Percentiles rank a stretch among this genome's conserved stretches.
Evolutionary conservation across 2,113 vertebrate species (phyloP).

Genomic region (Arenaria interpres): DNA sequence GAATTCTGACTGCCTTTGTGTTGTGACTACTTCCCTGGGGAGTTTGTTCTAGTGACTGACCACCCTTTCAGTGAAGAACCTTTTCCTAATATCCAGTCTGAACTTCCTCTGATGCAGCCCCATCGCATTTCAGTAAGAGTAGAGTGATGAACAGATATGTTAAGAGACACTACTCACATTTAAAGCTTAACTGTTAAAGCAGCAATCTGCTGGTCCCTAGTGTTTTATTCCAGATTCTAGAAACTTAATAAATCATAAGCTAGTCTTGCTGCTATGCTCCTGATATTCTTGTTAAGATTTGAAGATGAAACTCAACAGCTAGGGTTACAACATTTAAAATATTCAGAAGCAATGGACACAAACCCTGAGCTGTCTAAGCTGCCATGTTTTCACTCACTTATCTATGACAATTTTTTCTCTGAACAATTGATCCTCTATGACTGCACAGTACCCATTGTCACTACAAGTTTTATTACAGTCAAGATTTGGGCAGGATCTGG

Average conservation of each 20-base stretch:
- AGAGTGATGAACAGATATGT: background rate
- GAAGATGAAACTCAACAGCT: background rate
- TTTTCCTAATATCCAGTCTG: background rate
- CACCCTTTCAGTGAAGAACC: background rate
- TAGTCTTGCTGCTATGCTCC: background rate
- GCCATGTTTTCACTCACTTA: background rate
- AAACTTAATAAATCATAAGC: background rate
- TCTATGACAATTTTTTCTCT: background rate
- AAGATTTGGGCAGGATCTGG: background rate
- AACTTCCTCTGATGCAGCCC: background rate
- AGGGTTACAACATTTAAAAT: background rate
- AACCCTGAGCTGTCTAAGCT: background rate
- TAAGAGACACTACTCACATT: background rate
- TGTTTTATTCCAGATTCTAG: background rate
- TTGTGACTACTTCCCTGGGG: background rate
- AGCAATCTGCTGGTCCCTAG: background rate
- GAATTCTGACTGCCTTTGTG: background rate
- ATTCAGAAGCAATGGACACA: background rate
- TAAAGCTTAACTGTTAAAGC: background rate
- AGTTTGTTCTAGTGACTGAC: background rate
- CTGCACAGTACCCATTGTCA: background rate
- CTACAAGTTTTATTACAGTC: background rate
- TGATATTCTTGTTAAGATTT: background rate
- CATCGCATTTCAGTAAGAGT: background rate
- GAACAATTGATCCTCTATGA: background rate